Percentiles rank a stretch among this genome's conserved stretches.
Evolutionary conservation across 2,888 invertebrate species (phyloP).

Genomic region (Sinhomidia bicolor): DNA sequence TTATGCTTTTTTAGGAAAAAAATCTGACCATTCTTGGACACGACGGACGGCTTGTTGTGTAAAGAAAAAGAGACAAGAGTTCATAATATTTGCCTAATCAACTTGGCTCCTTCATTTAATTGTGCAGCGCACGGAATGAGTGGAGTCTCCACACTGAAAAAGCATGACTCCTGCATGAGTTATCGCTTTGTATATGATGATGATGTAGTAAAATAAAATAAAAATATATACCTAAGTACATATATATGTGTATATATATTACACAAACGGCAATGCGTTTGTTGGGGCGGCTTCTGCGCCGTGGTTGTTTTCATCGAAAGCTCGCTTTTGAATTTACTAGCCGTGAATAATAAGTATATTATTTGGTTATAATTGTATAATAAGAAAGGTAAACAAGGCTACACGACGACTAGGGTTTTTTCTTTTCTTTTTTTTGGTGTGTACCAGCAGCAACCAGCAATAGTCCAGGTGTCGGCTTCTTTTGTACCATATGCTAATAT

Average conservation of each 20-base stretch:
- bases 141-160: constrained; percentile 9
- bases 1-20: background rate
- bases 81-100: constrained; percentile 70
- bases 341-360: constrained; percentile 61
- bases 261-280: constrained; percentile 36
- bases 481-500: constrained; percentile 69
- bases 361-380: constrained; percentile 55
- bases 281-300: constrained; percentile 59
- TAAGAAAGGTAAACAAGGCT: constrained; percentile 67
- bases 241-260: no score
- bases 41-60: constrained; percentile 45
- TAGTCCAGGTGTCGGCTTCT: constrained; percentile 66
- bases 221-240: no score
- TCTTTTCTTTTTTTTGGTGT: constrained; percentile 17
- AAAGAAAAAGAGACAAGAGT: constrained; percentile 53
- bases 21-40: constrained; percentile 44
- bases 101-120: constrained; percentile 63
- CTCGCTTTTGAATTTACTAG: constrained; percentile 61
- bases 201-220: no score
- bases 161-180: constrained; percentile 38
- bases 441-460: no score
- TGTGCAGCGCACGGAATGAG: constrained; percentile 13
- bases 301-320: constrained; percentile 60
- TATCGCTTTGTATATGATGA: constrained; percentile 49
- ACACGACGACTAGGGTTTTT: background rate